These are phyloP conservation scores for Thecocarcelia acutangulata DNA, from an alignment of 2,888 invertebrate genomes.

Conservation along the genomic window DNA sequence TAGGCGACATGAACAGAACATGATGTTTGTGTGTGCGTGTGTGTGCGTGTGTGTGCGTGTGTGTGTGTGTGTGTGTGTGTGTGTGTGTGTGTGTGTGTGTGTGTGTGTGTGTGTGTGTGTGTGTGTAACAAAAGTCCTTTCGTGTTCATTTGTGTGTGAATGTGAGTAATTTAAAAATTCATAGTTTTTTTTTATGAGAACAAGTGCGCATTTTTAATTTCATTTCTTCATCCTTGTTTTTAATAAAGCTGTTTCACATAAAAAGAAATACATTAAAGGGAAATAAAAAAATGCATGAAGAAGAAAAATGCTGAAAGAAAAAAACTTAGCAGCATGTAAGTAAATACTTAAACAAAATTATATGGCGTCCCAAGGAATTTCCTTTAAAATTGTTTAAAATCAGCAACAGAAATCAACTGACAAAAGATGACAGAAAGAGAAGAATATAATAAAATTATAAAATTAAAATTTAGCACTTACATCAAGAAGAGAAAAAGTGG, in stretches of 20 bases:
- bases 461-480: too few species aligned
- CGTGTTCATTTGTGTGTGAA: neutral
- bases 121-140: too few species aligned
- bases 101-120: too few species aligned
- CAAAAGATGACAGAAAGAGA: neutral
- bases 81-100: too few species aligned
- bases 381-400: conserved; percentile 9
- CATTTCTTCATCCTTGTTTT: conserved; percentile 42
- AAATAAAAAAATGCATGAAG: conserved; percentile 3
- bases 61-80: too few species aligned
- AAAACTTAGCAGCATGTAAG: conserved; percentile 16
- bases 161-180: conserved; percentile 16
- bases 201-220: conserved; percentile 63
- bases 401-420: neutral
- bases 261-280: conserved; percentile 10
- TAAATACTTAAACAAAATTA: conserved; percentile 50
- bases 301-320: conserved; percentile 4
- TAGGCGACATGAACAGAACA: too few species aligned
- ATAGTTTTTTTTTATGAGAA: conserved; percentile 30
- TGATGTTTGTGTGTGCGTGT: too few species aligned
- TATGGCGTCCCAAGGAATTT: conserved; percentile 54
- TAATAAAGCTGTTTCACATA: conserved; percentile 12
- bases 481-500: too few species aligned
- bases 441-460: neutral
- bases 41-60: too few species aligned